Base-by-base conservation (phyloP, 2,888 invertebrate species). In the Ganaspis brasiliensis region DNA sequence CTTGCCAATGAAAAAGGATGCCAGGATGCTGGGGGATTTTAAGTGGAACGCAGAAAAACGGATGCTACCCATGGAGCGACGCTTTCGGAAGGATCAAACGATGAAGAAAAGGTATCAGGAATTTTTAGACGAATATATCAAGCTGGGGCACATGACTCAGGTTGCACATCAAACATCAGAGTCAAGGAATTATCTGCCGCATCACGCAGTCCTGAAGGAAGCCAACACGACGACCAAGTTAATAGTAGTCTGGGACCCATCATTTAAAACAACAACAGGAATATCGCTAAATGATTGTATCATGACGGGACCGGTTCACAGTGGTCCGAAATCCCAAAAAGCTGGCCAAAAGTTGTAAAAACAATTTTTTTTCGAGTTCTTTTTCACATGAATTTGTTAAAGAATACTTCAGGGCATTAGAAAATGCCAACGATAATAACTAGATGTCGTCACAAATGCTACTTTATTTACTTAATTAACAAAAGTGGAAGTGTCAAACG, bases 121-220 rank as follows among this genome's bases (percentile, higher is more conserved):
- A n/a, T 1, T 16, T 52, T 52, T 52, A 16, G 19, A 52, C 6
- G 19, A 52, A 16, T 52, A 4, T 16, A 6, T 16, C 2, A 8
- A 52, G n/a, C 16, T 16, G 5, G 52, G 52, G 1, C 52, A 52
- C 52, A 52, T 52, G 52, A 16, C 52, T 16, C 52, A 2, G 8
- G 2, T 10, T 52, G 6, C 52, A 16, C 16, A 52, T 16, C n/a
- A 16, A 16, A 16, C 4, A 3, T 16, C 16, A 52, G 16, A 2
- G 2, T 3, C 2, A 4, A 40, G 12, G 12, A 40, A 40, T 40
- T 40, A 40, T 10, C 12, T 40, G 3, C 75, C 70, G 1, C 75
- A 75, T 10, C 75, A 75, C 12, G 75, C 75, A 12, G 71, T 75
- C 0, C 12, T 49, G 6, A 74, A 74, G 24, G 21, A 45, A 1